These are phyloP conservation scores for Andrena haemorrhoa DNA, from an alignment of 2,888 invertebrate species.

Conservation along the genomic window DNA sequence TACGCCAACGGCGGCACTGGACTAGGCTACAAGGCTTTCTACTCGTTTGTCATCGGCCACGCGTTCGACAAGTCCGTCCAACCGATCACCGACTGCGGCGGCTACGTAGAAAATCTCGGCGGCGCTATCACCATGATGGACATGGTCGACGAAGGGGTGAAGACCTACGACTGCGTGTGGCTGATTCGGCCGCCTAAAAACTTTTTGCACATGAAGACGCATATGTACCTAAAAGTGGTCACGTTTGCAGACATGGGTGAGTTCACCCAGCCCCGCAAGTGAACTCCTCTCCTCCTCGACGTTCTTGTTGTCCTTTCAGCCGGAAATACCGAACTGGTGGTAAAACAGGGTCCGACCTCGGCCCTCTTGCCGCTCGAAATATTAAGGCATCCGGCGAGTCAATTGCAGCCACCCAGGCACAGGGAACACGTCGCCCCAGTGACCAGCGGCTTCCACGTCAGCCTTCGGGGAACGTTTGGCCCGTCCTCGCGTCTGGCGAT, in stretches of 20 bases:
- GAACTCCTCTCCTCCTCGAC: too few relatives aligned
- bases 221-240: slow-evolving; percentile 88
- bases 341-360: slow-evolving; percentile 90
- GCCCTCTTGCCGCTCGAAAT: slow-evolving; percentile 87
- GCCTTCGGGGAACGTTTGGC: slow-evolving; percentile 88
- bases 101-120: slow-evolving; percentile 89
- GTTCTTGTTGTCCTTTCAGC: slow-evolving; percentile 80
- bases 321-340: slow-evolving; percentile 87
- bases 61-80: slow-evolving; percentile 79
- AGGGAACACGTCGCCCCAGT: slow-evolving; percentile 88
- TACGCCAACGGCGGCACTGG: slow-evolving; percentile 90
- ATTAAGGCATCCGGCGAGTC: slow-evolving; percentile 86
- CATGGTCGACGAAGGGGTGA: slow-evolving; percentile 87
- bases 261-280: background rate
- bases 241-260: slow-evolving; percentile 87
- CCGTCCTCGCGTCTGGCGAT: slow-evolving; percentile 88
- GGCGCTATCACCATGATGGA: slow-evolving; percentile 92
- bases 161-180: slow-evolving; percentile 90
- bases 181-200: slow-evolving; percentile 89
- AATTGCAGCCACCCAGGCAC: slow-evolving; percentile 79
- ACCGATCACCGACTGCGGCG: slow-evolving; percentile 88
- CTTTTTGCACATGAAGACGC: slow-evolving; percentile 89
- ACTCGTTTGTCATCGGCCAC: slow-evolving; percentile 85
- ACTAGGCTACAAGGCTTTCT: slow-evolving; percentile 88
- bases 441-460: slow-evolving; percentile 89